Base-by-base conservation (phyloP, 2,113 vertebrate genomes). In the Cochlearius cochlearius region DNA sequence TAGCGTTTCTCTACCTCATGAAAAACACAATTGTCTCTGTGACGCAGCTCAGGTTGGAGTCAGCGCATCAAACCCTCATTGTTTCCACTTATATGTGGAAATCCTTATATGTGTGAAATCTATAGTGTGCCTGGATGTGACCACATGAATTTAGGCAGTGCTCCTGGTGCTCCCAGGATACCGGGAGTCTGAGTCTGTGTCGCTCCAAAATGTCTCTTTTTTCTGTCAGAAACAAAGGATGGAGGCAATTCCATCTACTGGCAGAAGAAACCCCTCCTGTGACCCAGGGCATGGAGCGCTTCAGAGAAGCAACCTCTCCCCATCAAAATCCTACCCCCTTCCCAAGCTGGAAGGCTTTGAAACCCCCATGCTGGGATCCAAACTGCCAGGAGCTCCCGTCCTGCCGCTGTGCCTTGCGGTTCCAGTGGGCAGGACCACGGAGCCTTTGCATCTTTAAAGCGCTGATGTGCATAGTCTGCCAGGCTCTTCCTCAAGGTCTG, bases 391-490 rank as follows among this genome's bases (percentile, higher is more conserved):
- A 39, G 34, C 36, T 72, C 49, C 59, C 15, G n/a, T 68, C 43
- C 29, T 34, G 36, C 43, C 1, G 5, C 74, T 23, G 17, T 2
- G 0, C 56, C 64, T 41, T 1, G 8, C 55, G 34, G 23, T 11
- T 62, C 30, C 4, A 9, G 47, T 3, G 56, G 58, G 39, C 58
- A 73, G 52, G 22, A 53, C 55, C 36, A 15, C 41, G 66, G 55
- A 74, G n/a, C 36, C 17, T 58, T 78, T 8, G 26, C 22, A 7
- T 60, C 32, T 43, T 47, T n/a, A 15, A 83, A 84, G 63, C 0
- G 0, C 30, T 38, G 20, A 30, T 21, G 29, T 11, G 41, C 41
- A 3, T 5, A 3, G 16, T 27, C 41, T 32, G 38, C 49, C 34
- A 69, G 25, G 69, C 43, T 45, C 32, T 59, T 76, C 45, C 62